Conservation (phyloP, 2,797 vertebrate genomes). For the Anomalospiza imberbis region DNA sequence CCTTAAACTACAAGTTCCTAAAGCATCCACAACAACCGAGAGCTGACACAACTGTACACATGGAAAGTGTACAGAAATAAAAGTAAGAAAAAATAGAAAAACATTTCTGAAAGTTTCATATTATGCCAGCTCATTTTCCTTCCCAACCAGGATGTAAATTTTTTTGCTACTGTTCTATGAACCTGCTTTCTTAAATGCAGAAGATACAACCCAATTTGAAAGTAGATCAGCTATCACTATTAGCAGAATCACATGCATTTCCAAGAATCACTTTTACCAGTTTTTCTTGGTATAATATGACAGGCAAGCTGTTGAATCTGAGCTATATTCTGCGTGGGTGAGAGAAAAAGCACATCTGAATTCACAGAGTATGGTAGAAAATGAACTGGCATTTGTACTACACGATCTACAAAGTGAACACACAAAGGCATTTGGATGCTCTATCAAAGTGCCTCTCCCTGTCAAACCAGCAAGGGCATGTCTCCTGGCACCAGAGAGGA, state of each 20-base stretch:
- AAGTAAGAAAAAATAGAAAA: neutral
- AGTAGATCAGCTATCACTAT: constrained; percentile 10
- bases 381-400: neutral
- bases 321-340: neutral
- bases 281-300: constrained; percentile 30
- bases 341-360: constrained; percentile 37
- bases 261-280: constrained; percentile 34
- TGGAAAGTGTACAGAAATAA: neutral
- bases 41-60: neutral
- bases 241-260: constrained; percentile 43
- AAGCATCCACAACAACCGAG: neutral
- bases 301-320: constrained; percentile 39
- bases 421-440: constrained; percentile 1
- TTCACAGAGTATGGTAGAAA: constrained; percentile 9
- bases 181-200: neutral
- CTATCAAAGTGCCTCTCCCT: constrained; percentile 41
- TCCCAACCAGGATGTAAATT: neutral
- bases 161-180: neutral
- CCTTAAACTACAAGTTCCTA: neutral
- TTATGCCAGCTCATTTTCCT: neutral
- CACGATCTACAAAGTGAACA: neutral
- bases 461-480: constrained; percentile 53
- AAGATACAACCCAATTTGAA: neutral
- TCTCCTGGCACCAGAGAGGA: constrained; percentile 12
- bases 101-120: neutral